phyloP scores from a whole-genome alignment of 2,888 invertebrate genomes.

The Netelia fuscicornis region DNA sequence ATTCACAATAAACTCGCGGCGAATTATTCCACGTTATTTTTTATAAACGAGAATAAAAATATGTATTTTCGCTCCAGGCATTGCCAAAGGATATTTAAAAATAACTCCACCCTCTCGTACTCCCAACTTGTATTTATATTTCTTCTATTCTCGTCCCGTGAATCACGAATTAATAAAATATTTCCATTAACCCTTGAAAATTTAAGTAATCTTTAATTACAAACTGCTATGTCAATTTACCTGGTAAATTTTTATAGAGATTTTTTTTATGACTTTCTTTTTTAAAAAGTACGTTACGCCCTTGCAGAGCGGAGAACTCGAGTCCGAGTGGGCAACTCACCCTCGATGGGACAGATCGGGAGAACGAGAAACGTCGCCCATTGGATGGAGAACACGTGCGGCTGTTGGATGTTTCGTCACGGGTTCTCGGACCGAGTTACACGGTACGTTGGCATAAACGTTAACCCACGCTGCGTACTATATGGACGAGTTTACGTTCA shows the following conservation, averaged over 20 bases:
- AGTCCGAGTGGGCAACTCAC: slow-evolving; percentile 58
- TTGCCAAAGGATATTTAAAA: slow-evolving; percentile 23
- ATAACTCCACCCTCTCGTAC: background rate
- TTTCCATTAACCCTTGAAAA: no score
- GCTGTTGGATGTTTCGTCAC: slow-evolving; percentile 76
- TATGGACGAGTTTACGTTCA: slow-evolving; percentile 31
- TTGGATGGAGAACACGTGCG: slow-evolving; percentile 75
- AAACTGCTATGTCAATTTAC: no score
- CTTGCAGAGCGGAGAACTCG: slow-evolving; percentile 68
- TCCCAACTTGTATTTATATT: no score
- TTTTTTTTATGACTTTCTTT: background rate
- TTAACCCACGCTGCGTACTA: slow-evolving; percentile 77
- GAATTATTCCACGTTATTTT: slow-evolving; percentile 48
- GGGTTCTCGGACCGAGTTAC: slow-evolving; percentile 76
- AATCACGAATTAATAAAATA: background rate
- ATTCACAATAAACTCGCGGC: background rate
- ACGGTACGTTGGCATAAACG: slow-evolving; percentile 75
- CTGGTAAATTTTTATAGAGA: background rate
- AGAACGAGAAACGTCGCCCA: slow-evolving; percentile 27
- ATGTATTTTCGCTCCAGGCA: slow-evolving; percentile 27
- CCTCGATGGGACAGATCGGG: slow-evolving; percentile 55
- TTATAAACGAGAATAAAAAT: slow-evolving; percentile 51
- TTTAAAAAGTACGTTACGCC: slow-evolving; percentile 64
- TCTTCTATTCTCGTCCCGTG: background rate
- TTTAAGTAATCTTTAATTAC: no score